These are phyloP conservation scores for Syritta pipiens DNA, from an alignment of 2,888 invertebrate species.

Conservation along the genomic window DNA sequence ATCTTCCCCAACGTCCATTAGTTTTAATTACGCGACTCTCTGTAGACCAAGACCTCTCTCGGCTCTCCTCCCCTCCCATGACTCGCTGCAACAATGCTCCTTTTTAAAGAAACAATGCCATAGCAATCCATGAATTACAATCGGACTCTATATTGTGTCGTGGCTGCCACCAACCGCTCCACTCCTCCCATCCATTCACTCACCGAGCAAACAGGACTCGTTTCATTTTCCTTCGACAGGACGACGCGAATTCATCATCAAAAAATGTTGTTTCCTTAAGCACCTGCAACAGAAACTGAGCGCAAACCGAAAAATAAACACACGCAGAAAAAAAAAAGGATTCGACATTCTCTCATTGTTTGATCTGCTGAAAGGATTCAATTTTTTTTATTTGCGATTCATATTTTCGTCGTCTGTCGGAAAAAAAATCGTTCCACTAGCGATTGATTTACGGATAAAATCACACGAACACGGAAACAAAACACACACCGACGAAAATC, in stretches of 20 bases:
- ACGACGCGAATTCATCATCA: constrained; percentile 8
- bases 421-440: too few relatives aligned
- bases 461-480: background rate
- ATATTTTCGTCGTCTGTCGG: constrained; percentile 18
- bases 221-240: background rate
- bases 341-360: constrained; percentile 12
- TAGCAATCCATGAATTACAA: constrained; percentile 29
- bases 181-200: background rate
- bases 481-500: background rate
- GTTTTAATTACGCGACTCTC: background rate
- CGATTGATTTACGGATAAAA: constrained; percentile 30
- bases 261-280: background rate
- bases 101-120: constrained; percentile 14
- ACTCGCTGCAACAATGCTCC: constrained; percentile 1
- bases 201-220: too few relatives aligned
- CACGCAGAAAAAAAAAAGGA: background rate
- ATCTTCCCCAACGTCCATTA: too few relatives aligned
- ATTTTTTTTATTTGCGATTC: constrained; percentile 51
- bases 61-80: background rate
- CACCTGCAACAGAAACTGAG: background rate
- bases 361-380: constrained; percentile 23
- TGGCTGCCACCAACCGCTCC: too few relatives aligned
- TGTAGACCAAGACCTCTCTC: background rate
- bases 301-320: background rate
- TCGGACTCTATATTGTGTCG: constrained; percentile 7